Evolutionary conservation across 1,140 invertebrate species (phyloP).

Genomic region (Vollenhovia emeryi): DNA sequence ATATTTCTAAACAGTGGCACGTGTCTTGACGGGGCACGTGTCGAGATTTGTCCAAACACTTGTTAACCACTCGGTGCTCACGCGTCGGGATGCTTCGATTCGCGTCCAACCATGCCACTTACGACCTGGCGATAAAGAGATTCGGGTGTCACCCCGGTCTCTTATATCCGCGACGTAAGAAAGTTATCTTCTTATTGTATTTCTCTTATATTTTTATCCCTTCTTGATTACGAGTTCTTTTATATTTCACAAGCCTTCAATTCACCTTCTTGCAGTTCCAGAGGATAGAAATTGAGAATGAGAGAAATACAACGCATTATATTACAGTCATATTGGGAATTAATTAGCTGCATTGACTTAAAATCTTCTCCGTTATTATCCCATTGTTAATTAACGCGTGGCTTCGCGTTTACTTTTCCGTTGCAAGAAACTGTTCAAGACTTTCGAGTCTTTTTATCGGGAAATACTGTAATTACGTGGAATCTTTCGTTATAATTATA

Average conservation of each 20-base stretch:
- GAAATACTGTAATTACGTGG: neutral
- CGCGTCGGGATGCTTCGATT: neutral
- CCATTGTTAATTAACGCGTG: neutral
- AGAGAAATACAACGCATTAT: too few relatives aligned
- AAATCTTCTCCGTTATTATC: neutral
- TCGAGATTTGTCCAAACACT: slow-evolving; percentile 62
- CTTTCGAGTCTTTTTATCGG: neutral
- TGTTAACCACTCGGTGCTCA: slow-evolving; percentile 18
- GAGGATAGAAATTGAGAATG: neutral
- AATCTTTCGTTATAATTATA: neutral
- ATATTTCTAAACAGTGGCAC: slow-evolving; percentile 77
- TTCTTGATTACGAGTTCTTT: neutral
- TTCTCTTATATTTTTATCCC: neutral
- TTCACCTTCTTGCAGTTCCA: neutral
- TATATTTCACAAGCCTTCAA: neutral
- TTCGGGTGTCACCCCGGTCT: neutral
- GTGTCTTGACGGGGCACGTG: slow-evolving; percentile 71
- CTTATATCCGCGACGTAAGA: neutral
- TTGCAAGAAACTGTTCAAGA: neutral
- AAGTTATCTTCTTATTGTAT: neutral
- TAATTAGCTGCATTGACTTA: neutral
- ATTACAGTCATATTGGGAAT: neutral
- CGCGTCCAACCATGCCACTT: neutral
- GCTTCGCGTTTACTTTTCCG: neutral
- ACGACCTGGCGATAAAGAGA: neutral